A percentile compares a stretch with the other conserved stretches of the same genome.
Conservation (phyloP, 2,888 invertebrate genomes). For the Platycnemis pennipes region DNA sequence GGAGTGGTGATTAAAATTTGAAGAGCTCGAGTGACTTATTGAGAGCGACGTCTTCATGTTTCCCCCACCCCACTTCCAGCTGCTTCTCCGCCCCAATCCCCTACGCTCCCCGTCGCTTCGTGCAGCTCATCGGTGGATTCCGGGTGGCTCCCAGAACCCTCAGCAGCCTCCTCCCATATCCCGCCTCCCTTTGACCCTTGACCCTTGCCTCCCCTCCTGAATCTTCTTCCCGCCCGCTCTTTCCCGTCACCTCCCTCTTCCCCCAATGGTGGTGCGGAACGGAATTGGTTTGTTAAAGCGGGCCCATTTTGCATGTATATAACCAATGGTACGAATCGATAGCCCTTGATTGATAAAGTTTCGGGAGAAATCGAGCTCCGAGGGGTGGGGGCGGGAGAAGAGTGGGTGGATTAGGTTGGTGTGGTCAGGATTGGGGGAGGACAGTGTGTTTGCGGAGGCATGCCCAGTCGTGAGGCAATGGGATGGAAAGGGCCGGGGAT, state of each 20-base stretch:
- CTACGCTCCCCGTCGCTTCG: no score
- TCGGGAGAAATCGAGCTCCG: not conserved
- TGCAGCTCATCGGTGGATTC: not conserved
- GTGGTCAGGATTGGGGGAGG: not conserved
- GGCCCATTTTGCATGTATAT: constrained; percentile 64
- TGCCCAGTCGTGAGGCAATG: not conserved
- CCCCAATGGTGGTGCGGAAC: not conserved
- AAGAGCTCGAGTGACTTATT: constrained; percentile 42
- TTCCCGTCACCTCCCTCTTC: not conserved
- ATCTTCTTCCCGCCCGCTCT: not conserved
- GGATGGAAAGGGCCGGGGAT: not conserved
- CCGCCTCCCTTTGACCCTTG: not conserved
- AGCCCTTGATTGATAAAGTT: constrained; percentile 62
- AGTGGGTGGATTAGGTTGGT: not conserved
- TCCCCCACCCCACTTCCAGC: not conserved
- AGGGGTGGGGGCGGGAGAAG: not conserved
- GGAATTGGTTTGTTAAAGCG: constrained; percentile 60
- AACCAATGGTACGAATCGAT: constrained; percentile 58
- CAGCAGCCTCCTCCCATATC: not conserved
- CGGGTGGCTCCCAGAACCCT: not conserved
- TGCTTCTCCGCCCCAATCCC: not conserved
- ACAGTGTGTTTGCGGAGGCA: not conserved
- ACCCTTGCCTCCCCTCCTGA: not conserved
- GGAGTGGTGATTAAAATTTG: constrained; percentile 59
- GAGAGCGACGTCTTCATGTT: constrained; percentile 13